A percentile compares a stretch with the other conserved stretches of the same genome.
Evolutionary conservation across 2,888 invertebrate genomes (phyloP).

Genomic region (Tetheella fluctuosa): DNA sequence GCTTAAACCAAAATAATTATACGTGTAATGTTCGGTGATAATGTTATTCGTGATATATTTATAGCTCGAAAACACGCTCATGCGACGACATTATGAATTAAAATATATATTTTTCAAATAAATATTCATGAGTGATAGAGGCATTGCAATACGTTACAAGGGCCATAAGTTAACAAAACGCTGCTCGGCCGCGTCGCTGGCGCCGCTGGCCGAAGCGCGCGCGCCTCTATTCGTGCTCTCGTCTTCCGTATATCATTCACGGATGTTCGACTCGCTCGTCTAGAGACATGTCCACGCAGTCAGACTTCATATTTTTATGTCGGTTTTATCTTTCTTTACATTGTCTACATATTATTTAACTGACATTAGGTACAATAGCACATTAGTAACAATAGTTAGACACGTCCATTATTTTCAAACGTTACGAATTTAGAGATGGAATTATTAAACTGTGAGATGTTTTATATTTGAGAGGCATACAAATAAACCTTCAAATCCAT

Average conservation of each 20-base stretch:
- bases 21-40: slow-evolving; percentile 59
- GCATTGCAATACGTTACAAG: slow-evolving; percentile 78
- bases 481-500: slow-evolving; percentile 10
- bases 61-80: slow-evolving; percentile 65
- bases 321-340: slow-evolving; percentile 58
- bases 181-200: slow-evolving; percentile 55
- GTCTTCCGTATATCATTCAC: slow-evolving; percentile 58
- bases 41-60: slow-evolving; percentile 72
- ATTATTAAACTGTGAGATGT: not conserved
- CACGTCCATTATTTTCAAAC: slow-evolving; percentile 32
- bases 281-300: slow-evolving; percentile 69
- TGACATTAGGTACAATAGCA: too few species aligned
- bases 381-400: slow-evolving; percentile 37
- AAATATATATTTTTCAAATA: slow-evolving; percentile 69
- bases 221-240: slow-evolving; percentile 31
- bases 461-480: not conserved
- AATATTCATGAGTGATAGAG: slow-evolving; percentile 83
- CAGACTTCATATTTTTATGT: slow-evolving; percentile 76
- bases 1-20: slow-evolving; percentile 73
- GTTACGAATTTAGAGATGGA: too few species aligned
- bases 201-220: slow-evolving; percentile 40
- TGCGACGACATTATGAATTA: slow-evolving; percentile 52
- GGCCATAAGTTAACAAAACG: slow-evolving; percentile 79
- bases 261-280: slow-evolving; percentile 50
- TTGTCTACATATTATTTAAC: slow-evolving; percentile 73